A percentile compares a stretch with the other conserved stretches of the same genome.
Conservation (phyloP, 2,888 invertebrate species). For the Chrysolina haemoptera region DNA sequence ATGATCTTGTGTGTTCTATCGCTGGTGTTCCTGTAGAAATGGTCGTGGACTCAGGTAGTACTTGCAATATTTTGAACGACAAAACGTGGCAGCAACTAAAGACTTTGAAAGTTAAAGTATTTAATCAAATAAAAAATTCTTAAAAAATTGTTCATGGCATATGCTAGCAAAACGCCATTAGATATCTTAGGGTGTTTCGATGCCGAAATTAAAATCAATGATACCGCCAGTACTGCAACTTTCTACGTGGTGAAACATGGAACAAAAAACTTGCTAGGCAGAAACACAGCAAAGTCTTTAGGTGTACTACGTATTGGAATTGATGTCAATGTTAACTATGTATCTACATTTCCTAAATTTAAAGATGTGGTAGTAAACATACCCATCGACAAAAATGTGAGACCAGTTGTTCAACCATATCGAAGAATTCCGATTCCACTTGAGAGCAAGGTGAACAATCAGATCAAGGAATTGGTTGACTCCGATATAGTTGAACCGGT, state of each 20-base stretch:
- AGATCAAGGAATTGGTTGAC: too few species aligned
- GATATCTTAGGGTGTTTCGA: constrained; percentile 52
- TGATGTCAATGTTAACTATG: too few species aligned
- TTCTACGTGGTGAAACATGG: constrained; percentile 21
- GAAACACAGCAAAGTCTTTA: too few species aligned
- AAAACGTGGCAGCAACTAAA: constrained; percentile 48
- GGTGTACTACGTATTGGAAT: too few species aligned
- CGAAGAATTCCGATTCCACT: too few species aligned
- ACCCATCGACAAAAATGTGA: too few species aligned
- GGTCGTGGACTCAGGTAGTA: constrained; percentile 54
- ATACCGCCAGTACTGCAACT: too few species aligned
- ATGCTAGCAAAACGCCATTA: constrained; percentile 45
- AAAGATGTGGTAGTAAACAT: too few species aligned
- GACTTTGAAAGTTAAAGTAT: constrained; percentile 33
- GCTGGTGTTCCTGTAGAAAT: constrained; percentile 48
- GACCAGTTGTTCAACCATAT: too few species aligned
- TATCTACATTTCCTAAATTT: too few species aligned
- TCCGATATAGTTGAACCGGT: constrained; percentile 57
- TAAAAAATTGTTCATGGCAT: constrained; percentile 48
- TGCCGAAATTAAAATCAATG: constrained; percentile 37
- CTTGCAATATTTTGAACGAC: constrained; percentile 50
- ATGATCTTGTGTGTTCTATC: constrained; percentile 18
- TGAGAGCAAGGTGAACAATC: too few species aligned
- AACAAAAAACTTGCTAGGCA: too few species aligned
- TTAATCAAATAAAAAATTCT: constrained; percentile 42